A percentile compares a stretch with the other conserved stretches of the same genome.
These are phyloP conservation scores for Subanguina moxae DNA, from an alignment of 1,140 invertebrate species.

Conservation along the genomic window DNA sequence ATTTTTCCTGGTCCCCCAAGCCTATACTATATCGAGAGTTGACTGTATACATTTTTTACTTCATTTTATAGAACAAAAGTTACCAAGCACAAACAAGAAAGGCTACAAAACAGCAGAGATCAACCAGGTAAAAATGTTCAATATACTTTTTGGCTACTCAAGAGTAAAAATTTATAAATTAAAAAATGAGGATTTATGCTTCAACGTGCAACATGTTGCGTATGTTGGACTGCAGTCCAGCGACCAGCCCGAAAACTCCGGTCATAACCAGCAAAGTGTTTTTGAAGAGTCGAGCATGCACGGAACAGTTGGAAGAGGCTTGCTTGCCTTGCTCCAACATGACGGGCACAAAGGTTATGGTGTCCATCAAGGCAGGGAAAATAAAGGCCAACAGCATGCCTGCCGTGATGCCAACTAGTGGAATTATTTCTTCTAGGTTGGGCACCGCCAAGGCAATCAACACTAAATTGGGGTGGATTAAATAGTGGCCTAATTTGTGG, in stretches of 20 bases:
- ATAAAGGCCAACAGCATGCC: constrained; percentile 52
- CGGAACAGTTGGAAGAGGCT: background rate
- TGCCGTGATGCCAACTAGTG: constrained; percentile 44
- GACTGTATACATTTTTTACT: too few relatives aligned
- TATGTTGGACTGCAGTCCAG: constrained; percentile 52
- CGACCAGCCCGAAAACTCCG: constrained; percentile 52
- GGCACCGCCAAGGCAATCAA: constrained; percentile 46
- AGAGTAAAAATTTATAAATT: too few relatives aligned
- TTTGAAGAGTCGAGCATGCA: background rate
- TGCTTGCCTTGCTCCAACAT: background rate
- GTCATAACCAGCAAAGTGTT: constrained; percentile 40
- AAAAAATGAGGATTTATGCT: too few relatives aligned
- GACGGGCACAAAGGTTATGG: background rate
- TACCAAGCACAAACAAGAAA: too few relatives aligned
- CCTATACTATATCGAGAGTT: too few relatives aligned
- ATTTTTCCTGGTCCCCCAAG: too few relatives aligned
- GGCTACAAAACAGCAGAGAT: too few relatives aligned
- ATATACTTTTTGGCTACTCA: too few relatives aligned
- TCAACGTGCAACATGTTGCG: constrained; percentile 11
- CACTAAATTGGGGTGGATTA: too few relatives aligned
- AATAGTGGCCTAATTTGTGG: too few relatives aligned
- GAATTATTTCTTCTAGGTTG: constrained; percentile 50
- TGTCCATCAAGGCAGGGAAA: constrained; percentile 34
- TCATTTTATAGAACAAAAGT: too few relatives aligned
- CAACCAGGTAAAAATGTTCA: too few relatives aligned